Percentiles rank a stretch among this genome's conserved stretches.
phyloP scores from a whole-genome alignment of 2,888 invertebrate genomes.

The Drepanosiphum platanoidis region DNA sequence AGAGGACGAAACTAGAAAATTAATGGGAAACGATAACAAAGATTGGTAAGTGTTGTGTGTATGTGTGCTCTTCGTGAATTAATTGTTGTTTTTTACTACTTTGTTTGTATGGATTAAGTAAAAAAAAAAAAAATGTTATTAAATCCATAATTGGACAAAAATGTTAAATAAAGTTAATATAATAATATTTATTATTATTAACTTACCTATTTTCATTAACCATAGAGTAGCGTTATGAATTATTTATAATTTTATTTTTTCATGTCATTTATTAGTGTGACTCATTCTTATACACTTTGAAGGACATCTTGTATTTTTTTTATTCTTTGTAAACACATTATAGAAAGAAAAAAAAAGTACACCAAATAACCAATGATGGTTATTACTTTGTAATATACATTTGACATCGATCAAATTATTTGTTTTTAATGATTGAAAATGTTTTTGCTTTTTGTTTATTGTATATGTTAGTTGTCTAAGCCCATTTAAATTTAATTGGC shows the following conservation, averaged over 20 bases:
- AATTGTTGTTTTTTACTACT: slow-evolving; percentile 13
- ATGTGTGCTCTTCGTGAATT: slow-evolving; percentile 17
- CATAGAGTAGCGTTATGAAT: slow-evolving; percentile 10
- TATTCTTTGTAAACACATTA: slow-evolving; percentile 27
- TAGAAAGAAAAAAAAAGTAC: slow-evolving; percentile 1
- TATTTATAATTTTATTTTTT: slow-evolving; percentile 37
- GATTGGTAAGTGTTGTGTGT: slow-evolving; percentile 72
- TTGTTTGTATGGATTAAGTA: slow-evolving; percentile 4
- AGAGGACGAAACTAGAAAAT: slow-evolving; percentile 77
- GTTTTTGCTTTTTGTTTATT: slow-evolving; percentile 14
- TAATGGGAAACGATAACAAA: slow-evolving; percentile 77
- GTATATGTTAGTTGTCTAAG: slow-evolving; percentile 22
- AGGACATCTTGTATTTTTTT: slow-evolving; percentile 52
- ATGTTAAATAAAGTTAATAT: slow-evolving; percentile 9
- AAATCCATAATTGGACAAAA: not conserved
- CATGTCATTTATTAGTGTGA: slow-evolving; percentile 38
- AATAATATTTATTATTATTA: slow-evolving; percentile 29
- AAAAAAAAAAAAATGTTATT: slow-evolving; percentile 14
- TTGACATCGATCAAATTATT: slow-evolving; percentile 10
- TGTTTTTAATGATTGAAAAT: slow-evolving; percentile 33
- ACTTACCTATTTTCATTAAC: slow-evolving; percentile 28
- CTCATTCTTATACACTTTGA: slow-evolving; percentile 51
- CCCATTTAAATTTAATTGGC: not conserved
- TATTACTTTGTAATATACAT: not conserved
- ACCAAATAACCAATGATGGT: slow-evolving; percentile 16